Conservation (phyloP, 2,113 vertebrate species). For the Neotoma lepida region DNA sequence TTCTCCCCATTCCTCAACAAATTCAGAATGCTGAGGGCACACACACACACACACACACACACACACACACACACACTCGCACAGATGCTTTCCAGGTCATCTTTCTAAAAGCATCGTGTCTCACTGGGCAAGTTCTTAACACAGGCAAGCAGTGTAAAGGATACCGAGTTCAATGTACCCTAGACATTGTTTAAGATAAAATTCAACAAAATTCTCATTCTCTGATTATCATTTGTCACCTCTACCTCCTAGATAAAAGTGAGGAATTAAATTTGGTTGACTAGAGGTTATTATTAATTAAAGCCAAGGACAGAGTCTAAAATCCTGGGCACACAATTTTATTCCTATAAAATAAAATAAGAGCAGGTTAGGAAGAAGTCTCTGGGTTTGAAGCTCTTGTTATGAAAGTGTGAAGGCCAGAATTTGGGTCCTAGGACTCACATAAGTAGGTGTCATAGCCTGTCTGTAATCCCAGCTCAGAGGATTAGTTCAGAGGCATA, state of each 20-base stretch:
- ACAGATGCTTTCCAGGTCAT: not conserved
- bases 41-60: too few relatives aligned
- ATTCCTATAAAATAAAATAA: not conserved
- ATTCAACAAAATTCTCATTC: not conserved
- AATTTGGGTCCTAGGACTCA: not conserved
- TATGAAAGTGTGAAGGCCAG: not conserved
- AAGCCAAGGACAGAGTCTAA: not conserved
- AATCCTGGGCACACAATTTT: conserved; percentile 31
- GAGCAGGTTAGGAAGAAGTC: not conserved
- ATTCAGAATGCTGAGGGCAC: not conserved
- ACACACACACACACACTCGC: not conserved
- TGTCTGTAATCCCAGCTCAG: too few relatives aligned
- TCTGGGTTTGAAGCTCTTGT: not conserved
- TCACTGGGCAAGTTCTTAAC: not conserved
- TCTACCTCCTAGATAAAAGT: not conserved
- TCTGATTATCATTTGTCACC: not conserved
- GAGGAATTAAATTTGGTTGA: not conserved
- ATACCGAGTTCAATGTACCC: not conserved
- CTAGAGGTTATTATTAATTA: conserved; percentile 26
- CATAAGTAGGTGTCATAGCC: too few relatives aligned
- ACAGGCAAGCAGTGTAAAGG: not conserved
- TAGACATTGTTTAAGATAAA: conserved; percentile 15
- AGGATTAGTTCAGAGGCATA: too few relatives aligned
- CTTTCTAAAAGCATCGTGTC: conserved; percentile 37
- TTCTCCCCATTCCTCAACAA: conserved; percentile 12